phyloP scores from a whole-genome alignment of 2,113 vertebrate genomes.

The Ramphastos sulfuratus region DNA sequence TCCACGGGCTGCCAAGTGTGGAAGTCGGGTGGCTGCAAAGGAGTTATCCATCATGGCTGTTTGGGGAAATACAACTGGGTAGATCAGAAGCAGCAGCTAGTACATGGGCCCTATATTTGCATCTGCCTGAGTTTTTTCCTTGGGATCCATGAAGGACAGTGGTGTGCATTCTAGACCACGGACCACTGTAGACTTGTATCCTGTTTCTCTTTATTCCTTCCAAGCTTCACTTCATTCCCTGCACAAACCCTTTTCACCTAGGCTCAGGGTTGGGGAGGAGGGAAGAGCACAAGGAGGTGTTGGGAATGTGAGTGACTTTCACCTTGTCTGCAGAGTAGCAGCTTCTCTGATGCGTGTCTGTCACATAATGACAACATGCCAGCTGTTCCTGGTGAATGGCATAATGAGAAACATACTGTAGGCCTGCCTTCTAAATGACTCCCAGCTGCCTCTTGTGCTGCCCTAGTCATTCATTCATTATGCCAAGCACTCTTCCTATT shows the following conservation, averaged over 20 bases:
- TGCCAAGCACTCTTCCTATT: slow-evolving; percentile 32
- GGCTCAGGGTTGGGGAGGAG: accelerated
- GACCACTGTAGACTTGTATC: background rate
- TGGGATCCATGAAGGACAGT: background rate
- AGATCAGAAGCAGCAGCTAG: background rate
- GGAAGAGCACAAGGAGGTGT: background rate
- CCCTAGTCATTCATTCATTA: slow-evolving; percentile 44
- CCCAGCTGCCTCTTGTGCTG: slow-evolving; percentile 56
- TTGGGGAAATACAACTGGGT: background rate
- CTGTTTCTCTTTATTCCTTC: background rate
- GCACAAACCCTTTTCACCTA: background rate
- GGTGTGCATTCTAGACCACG: background rate
- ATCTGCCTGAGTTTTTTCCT: background rate
- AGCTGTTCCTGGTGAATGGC: slow-evolving; percentile 40
- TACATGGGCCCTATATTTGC: background rate
- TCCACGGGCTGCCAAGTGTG: background rate
- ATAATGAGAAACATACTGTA: slow-evolving; percentile 52
- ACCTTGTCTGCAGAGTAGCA: slow-evolving; percentile 29
- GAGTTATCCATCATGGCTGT: background rate
- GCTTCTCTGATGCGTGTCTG: slow-evolving; percentile 11
- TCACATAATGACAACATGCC: slow-evolving; percentile 30
- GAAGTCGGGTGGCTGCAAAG: background rate
- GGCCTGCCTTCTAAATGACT: slow-evolving; percentile 44
- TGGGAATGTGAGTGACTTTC: background rate
- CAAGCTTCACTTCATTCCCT: background rate